A percentile compares a stretch with the other conserved stretches of the same genome.
Evolutionary conservation across 2,888 invertebrate genomes (phyloP).

Genomic region (Polylopha cassiicola): DNA sequence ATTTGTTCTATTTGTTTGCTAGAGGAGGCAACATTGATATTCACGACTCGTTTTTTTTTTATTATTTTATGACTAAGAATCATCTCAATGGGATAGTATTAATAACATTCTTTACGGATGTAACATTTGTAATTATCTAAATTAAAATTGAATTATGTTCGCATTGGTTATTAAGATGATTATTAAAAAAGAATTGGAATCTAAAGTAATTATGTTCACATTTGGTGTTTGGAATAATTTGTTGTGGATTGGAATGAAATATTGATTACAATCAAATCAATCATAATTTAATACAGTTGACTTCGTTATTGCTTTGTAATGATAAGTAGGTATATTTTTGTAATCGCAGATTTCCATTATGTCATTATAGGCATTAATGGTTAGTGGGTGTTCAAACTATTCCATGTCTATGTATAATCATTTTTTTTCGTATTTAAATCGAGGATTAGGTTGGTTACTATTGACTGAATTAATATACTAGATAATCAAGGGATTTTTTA

Average conservation of each 20-base stretch:
- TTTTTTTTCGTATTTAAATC: slow-evolving; percentile 11
- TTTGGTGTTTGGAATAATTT: slow-evolving; percentile 32
- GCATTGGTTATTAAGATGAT: too few species aligned
- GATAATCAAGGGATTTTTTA: slow-evolving; percentile 8
- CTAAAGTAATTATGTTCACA: slow-evolving; percentile 24
- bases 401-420: slow-evolving; percentile 30
- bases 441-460: slow-evolving; percentile 5
- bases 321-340: slow-evolving; percentile 70
- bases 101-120: too few species aligned
- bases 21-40: slow-evolving; percentile 30
- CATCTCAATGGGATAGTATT: too few species aligned
- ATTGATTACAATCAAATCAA: slow-evolving; percentile 41
- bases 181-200: slow-evolving; percentile 19
- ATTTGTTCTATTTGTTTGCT: slow-evolving; percentile 32
- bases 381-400: slow-evolving; percentile 21
- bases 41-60: slow-evolving; percentile 1
- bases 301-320: slow-evolving; percentile 58
- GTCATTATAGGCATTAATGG: slow-evolving; percentile 21
- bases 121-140: too few species aligned
- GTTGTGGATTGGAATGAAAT: slow-evolving; percentile 39
- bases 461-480: slow-evolving; percentile 13
- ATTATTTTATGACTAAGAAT: slow-evolving; percentile 8
- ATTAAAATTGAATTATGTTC: too few species aligned
- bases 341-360: slow-evolving; percentile 47
- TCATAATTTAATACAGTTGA: slow-evolving; percentile 51